A percentile compares a stretch with the other conserved stretches of the same genome.
Evolutionary conservation across 2,797 vertebrate genomes (phyloP).

Genomic region (Lepilemur septentrionalis): DNA sequence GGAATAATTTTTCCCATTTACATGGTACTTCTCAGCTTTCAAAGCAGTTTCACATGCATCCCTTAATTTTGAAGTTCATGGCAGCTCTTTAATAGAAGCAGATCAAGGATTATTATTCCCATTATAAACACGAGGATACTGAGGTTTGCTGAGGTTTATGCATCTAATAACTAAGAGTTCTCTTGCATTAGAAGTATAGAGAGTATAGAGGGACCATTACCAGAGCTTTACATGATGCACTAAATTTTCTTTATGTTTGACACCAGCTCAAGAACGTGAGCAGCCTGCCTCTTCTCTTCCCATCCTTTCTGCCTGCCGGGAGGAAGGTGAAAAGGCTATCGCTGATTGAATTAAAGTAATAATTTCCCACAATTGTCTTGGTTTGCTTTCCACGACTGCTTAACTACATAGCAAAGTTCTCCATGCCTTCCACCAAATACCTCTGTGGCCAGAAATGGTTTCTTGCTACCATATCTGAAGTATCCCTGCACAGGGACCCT

Average conservation of each 20-base stretch:
- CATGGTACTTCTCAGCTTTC: background rate
- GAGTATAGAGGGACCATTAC: background rate
- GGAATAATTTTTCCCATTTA: background rate
- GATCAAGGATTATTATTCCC: background rate
- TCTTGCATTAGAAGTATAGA: background rate
- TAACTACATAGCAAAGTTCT: background rate
- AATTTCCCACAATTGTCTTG: conserved; percentile 7
- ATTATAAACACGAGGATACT: conserved; percentile 19
- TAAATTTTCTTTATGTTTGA: background rate
- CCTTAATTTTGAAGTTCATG: conserved; percentile 18
- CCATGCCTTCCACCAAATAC: background rate
- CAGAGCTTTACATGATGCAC: background rate
- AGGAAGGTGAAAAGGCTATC: background rate
- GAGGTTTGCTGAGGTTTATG: background rate
- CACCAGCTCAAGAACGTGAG: background rate
- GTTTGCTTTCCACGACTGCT: background rate
- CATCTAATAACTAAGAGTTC: background rate
- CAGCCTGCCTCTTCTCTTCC: background rate
- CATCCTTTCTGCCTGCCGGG: background rate
- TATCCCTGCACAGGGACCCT: background rate
- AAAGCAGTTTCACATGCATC: background rate
- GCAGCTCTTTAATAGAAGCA: background rate
- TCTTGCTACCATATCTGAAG: conserved; percentile 1
- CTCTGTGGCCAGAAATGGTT: background rate
- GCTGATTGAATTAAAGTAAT: conserved; percentile 39